phyloP scores from a whole-genome alignment of 2,888 invertebrate genomes.

The Lasioglossum marginatum region DNA sequence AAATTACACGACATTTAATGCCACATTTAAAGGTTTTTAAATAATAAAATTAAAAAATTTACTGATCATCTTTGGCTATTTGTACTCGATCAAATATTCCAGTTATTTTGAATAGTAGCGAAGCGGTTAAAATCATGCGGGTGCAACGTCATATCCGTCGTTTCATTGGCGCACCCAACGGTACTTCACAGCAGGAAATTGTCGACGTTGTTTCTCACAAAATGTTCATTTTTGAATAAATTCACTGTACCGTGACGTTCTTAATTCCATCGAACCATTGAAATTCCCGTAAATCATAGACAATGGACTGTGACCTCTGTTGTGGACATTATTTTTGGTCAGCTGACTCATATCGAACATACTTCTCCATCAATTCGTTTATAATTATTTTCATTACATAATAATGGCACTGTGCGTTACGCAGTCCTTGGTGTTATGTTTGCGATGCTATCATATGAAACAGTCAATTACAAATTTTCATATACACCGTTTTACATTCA shows the following conservation, averaged over 20 bases:
- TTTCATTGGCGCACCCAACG: constrained; percentile 60
- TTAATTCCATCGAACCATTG: constrained; percentile 54
- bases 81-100: neutral
- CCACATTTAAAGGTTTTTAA: neutral
- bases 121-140: constrained; percentile 13
- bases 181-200: constrained; percentile 61
- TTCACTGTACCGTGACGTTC: constrained; percentile 61
- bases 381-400: neutral
- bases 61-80: neutral
- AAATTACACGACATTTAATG: neutral
- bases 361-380: neutral
- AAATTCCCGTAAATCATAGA: constrained; percentile 47
- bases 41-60: neutral
- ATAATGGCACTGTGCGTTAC: neutral
- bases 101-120: constrained; percentile 10
- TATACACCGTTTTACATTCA: neutral
- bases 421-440: neutral
- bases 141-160: constrained; percentile 61
- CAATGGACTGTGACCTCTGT: neutral
- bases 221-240: constrained; percentile 70
- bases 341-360: neutral
- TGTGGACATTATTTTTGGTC: constrained; percentile 24
- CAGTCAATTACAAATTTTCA: neutral
- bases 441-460: neutral
- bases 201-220: constrained; percentile 58